These are phyloP conservation scores for Mus musculus DNA, from an alignment of 2,113 vertebrate species.

Conservation along the genomic window DNA sequence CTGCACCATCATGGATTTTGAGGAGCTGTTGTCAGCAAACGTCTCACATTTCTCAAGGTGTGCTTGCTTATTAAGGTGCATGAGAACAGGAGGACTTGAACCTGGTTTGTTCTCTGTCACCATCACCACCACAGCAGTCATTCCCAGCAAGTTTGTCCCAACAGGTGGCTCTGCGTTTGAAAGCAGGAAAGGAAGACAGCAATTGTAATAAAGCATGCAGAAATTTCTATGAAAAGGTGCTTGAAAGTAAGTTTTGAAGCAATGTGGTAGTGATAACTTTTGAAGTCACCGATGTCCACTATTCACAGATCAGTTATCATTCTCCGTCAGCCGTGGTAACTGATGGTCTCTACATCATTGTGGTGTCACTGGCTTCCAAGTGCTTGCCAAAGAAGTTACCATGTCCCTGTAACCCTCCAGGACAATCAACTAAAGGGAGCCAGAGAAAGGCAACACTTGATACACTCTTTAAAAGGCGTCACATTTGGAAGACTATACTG, in stretches of 20 bases:
- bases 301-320: fast-evolving
- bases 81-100: not conserved
- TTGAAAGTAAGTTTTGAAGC: not conserved
- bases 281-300: not conserved
- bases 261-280: not conserved
- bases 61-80: not conserved
- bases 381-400: not conserved
- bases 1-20: not conserved
- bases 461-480: not conserved
- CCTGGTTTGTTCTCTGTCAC: not conserved
- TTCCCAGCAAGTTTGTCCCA: not conserved
- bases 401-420: not conserved
- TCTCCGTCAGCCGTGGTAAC: not conserved
- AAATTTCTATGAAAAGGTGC: not conserved
- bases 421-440: not conserved
- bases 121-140: fast-evolving
- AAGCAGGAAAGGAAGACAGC: not conserved
- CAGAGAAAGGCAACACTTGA: too few species aligned
- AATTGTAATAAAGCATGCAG: too few species aligned
- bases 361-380: not conserved
- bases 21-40: not conserved
- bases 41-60: not conserved
- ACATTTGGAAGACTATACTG: not conserved
- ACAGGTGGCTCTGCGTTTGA: not conserved
- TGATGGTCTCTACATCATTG: not conserved